A percentile compares a stretch with the other conserved stretches of the same genome.
phyloP scores from a whole-genome alignment of 1,140 invertebrate species.

The Tribolium madens region DNA sequence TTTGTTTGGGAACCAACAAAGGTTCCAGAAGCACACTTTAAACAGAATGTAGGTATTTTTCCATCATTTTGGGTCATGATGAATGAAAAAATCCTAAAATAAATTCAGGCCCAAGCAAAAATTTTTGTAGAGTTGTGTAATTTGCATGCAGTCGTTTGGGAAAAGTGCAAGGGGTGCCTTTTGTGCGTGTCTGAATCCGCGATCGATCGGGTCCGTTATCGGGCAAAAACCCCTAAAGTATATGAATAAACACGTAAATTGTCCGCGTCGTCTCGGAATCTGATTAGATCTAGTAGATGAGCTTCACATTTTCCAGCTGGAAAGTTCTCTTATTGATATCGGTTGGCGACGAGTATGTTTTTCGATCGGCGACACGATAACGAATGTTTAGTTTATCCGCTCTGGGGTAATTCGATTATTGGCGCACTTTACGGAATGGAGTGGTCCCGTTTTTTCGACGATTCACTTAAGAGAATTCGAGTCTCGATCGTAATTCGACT shows the following conservation, averaged over 20 bases:
- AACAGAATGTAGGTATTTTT: too few species aligned
- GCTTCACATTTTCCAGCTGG: conserved; percentile 53
- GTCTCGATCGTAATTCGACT: conserved; percentile 42
- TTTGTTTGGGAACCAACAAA: too few species aligned
- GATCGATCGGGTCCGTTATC: neutral
- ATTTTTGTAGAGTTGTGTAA: too few species aligned
- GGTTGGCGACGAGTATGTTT: conserved; percentile 54
- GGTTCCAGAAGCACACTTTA: too few species aligned
- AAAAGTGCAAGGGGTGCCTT: too few species aligned
- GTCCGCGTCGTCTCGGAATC: conserved; percentile 43
- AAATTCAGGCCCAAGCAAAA: too few species aligned
- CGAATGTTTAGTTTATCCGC: conserved; percentile 56
- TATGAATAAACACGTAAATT: conserved; percentile 37
- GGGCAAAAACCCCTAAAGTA: neutral
- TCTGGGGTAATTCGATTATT: conserved; percentile 55
- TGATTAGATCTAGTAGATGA: conserved; percentile 52
- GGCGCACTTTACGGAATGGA: conserved; percentile 48
- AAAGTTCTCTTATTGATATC: conserved; percentile 56
- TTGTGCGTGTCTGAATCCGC: neutral
- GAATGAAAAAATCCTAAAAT: too few species aligned
- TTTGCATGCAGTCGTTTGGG: too few species aligned
- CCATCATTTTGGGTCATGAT: too few species aligned
- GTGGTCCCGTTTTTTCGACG: conserved; percentile 28
- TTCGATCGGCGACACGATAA: conserved; percentile 53
- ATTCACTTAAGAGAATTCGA: conserved; percentile 47